phyloP scores from a whole-genome alignment of 2,797 vertebrate genomes.

The Clarias platycephalus region DNA sequence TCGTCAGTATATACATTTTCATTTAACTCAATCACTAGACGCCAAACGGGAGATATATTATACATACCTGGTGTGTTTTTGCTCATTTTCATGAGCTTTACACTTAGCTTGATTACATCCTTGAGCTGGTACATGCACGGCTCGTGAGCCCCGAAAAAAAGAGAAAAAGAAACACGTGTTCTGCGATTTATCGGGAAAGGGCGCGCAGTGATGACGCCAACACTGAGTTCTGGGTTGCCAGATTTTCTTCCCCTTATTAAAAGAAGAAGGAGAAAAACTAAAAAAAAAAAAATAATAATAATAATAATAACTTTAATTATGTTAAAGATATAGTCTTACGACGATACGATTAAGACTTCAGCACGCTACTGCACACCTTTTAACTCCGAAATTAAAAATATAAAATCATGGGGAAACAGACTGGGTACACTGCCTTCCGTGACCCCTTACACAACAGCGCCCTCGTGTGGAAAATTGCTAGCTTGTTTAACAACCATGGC shows the following conservation, averaged over 20 bases:
- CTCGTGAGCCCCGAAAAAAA: background rate
- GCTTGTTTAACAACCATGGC: background rate
- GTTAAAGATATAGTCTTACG: background rate
- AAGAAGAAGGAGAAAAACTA: too few relatives aligned
- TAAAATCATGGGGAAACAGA: background rate
- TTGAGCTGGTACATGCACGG: background rate
- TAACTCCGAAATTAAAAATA: background rate
- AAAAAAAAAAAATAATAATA: too few relatives aligned
- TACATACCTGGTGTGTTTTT: background rate
- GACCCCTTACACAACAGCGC: background rate
- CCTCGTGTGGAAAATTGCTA: slow-evolving; percentile 30
- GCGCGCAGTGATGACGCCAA: slow-evolving; percentile 2
- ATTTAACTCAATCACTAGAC: background rate
- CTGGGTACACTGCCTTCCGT: background rate
- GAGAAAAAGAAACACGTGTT: background rate
- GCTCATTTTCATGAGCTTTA: background rate
- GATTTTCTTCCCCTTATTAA: background rate
- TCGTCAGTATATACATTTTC: background rate
- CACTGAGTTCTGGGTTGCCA: background rate
- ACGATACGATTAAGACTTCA: background rate
- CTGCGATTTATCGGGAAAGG: too few relatives aligned
- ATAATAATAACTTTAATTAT: too few relatives aligned
- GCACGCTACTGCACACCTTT: background rate
- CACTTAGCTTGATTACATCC: background rate
- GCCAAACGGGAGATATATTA: background rate